A percentile compares a stretch with the other conserved stretches of the same genome.
Conservation (phyloP, 2,797 vertebrate species). For the Pseudocheirus occidentalis region DNA sequence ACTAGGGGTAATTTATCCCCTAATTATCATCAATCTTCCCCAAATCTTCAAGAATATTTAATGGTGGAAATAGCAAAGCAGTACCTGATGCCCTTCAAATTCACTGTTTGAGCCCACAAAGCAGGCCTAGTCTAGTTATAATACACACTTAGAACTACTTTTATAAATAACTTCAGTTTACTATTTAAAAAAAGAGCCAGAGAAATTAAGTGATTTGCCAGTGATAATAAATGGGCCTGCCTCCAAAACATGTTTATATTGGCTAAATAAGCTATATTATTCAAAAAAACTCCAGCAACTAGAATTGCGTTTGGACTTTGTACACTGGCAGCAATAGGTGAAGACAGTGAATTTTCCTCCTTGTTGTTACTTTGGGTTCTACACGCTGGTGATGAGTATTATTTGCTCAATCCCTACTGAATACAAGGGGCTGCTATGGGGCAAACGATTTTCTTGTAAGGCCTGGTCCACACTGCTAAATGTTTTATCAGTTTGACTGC, state of each 20-base stretch:
- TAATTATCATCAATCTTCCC: neutral
- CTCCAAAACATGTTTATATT: neutral
- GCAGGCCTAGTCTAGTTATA: neutral
- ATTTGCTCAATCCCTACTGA: neutral
- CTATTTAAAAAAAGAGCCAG: neutral
- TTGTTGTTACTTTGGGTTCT: neutral
- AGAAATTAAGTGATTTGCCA: constrained; percentile 2
- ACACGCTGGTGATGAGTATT: neutral
- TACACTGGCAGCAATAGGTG: neutral
- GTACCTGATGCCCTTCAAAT: neutral
- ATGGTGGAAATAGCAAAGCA: neutral
- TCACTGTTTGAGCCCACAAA: neutral
- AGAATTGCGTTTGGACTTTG: neutral
- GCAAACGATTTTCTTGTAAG: neutral
- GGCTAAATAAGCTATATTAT: neutral
- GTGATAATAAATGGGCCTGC: neutral
- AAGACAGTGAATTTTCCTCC: neutral
- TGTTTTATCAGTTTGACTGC: neutral
- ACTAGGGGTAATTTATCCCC: neutral
- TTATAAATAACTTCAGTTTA: neutral
- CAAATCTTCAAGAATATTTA: neutral
- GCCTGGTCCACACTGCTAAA: neutral
- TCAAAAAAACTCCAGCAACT: neutral
- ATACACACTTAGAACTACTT: neutral
- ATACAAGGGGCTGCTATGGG: neutral